These are phyloP conservation scores for Lithophane socia DNA, from an alignment of 2,888 invertebrate genomes.

Conservation along the genomic window DNA sequence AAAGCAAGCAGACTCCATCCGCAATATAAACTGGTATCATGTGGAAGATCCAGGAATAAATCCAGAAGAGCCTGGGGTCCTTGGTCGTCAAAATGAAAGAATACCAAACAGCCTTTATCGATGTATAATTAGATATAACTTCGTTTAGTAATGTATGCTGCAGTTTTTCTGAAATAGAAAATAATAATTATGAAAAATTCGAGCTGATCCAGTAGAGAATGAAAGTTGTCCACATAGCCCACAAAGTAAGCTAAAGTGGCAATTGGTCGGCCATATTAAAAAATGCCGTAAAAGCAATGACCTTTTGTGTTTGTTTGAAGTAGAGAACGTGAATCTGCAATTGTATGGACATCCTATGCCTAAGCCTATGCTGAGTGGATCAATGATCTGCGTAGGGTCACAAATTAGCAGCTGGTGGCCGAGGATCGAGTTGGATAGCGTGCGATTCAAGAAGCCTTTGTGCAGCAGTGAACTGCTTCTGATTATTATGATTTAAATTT, in stretches of 20 bases:
- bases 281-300: too few species aligned
- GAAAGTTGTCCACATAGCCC: background rate
- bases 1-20: background rate
- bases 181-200: background rate
- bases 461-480: too few species aligned
- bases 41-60: background rate
- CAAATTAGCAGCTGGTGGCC: too few species aligned
- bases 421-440: background rate
- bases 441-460: background rate
- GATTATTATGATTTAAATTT: background rate
- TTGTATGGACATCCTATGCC: background rate
- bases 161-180: background rate
- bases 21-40: background rate
- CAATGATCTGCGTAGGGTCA: too few species aligned
- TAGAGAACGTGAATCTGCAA: background rate
- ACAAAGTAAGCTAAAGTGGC: too few species aligned
- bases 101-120: background rate
- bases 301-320: background rate
- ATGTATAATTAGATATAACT: background rate
- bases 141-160: background rate
- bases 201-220: background rate
- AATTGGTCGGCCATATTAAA: too few species aligned
- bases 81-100: background rate
- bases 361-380: too few species aligned
- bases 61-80: background rate